Percentiles rank a stretch among this genome's conserved stretches.
phyloP scores from a whole-genome alignment of 1,140 invertebrate genomes.

The Lepidurus arcticus region DNA sequence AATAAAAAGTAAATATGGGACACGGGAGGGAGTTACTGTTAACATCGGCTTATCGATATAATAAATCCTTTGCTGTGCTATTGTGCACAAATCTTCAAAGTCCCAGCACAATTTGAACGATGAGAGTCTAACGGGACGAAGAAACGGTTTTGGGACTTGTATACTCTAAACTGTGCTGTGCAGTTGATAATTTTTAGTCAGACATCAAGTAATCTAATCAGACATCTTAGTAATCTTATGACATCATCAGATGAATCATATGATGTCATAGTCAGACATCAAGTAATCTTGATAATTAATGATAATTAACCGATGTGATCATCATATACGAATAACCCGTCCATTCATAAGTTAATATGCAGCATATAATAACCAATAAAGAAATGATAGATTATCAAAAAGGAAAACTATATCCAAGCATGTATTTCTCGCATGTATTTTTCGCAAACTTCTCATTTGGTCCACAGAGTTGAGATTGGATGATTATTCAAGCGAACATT shows the following conservation, averaged over 20 bases:
- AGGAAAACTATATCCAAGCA: not conserved
- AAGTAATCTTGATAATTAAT: not conserved
- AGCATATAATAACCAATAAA: not conserved
- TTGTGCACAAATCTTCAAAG: not conserved
- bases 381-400: not conserved
- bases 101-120: not conserved
- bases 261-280: not conserved
- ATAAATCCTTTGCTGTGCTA: not conserved
- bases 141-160: not conserved
- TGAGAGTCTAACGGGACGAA: not conserved
- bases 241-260: too few relatives aligned
- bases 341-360: not conserved
- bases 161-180: not conserved
- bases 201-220: not conserved
- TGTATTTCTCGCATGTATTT: not conserved
- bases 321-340: not conserved
- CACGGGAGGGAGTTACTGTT: not conserved
- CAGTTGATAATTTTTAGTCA: constrained; percentile 3
- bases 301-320: not conserved
- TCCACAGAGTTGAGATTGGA: not conserved
- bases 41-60: not conserved
- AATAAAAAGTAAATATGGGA: constrained; percentile 55
- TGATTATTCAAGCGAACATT: not conserved
- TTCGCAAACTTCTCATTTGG: not conserved
- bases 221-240: too few relatives aligned